phyloP scores from a whole-genome alignment of 1,140 invertebrate species.

The Bombus confusus region DNA sequence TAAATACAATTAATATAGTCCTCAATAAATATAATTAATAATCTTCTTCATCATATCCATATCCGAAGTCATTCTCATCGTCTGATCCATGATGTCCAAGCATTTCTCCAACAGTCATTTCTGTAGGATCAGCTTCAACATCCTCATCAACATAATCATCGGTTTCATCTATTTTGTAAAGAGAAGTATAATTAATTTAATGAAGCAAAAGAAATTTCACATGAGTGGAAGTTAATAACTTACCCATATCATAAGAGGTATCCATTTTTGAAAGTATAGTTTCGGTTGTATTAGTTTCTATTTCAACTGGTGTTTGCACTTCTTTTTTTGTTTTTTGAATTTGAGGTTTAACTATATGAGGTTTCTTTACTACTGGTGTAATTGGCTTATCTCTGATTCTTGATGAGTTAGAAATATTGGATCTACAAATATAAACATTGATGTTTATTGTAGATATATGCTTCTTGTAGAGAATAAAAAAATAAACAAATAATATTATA shows the following conservation, averaged over 20 bases:
- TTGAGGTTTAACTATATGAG: conserved; percentile 28
- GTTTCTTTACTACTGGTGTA: conserved; percentile 44
- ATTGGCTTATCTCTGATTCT: conserved; percentile 21
- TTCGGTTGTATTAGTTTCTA: conserved; percentile 23
- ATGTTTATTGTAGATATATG: background rate
- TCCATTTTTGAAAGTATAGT: conserved; percentile 20
- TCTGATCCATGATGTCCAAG: conserved; percentile 75
- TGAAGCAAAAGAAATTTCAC: conserved; percentile 1
- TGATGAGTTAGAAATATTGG: background rate
- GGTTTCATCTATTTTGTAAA: conserved; percentile 65
- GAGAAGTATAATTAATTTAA: conserved; percentile 6
- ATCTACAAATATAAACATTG: conserved; percentile 6
- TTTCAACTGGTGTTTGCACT: conserved; percentile 26
- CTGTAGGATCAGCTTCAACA: conserved; percentile 75
- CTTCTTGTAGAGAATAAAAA: background rate
- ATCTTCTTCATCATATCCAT: conserved; percentile 77
- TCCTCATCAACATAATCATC: conserved; percentile 82
- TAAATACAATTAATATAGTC: background rate
- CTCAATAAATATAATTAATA: conserved; percentile 34
- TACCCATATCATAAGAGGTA: conserved; percentile 51
- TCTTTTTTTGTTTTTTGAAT: conserved; percentile 24
- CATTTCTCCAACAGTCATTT: conserved; percentile 82
- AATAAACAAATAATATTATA: background rate
- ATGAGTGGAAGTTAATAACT: background rate
- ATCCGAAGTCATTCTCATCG: conserved; percentile 76